phyloP scores from a whole-genome alignment of 2,888 invertebrate species.

The Scaptomyza tumidula region DNA sequence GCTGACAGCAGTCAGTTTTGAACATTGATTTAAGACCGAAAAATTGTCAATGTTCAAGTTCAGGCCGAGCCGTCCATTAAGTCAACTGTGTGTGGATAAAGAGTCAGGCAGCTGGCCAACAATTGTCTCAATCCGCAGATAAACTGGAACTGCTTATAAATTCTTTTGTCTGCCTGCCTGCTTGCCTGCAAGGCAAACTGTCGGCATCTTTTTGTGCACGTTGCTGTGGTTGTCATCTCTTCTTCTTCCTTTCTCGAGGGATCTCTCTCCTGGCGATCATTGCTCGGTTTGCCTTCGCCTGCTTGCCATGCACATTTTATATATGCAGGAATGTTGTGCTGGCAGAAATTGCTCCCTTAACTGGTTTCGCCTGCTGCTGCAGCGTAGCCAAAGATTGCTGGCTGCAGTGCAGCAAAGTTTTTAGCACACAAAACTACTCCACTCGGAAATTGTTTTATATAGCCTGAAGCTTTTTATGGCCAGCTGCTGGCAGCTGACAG shows the following conservation, averaged over 20 bases:
- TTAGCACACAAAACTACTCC: conserved; percentile 9
- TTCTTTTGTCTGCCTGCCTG: conserved; percentile 63
- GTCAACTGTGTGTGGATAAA: conserved; percentile 40
- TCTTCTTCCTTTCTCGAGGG: neutral
- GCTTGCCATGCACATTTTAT: conserved; percentile 12
- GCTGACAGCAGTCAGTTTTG: conserved; percentile 27
- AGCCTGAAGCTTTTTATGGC: conserved; percentile 16
- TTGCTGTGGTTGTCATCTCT: conserved; percentile 19
- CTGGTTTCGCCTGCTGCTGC: conserved; percentile 44
- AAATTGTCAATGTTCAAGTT: conserved; percentile 42
- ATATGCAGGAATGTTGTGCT: conserved; percentile 40
- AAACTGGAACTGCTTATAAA: conserved; percentile 73
- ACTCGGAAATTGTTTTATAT: conserved; percentile 22
- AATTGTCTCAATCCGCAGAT: conserved; percentile 71
- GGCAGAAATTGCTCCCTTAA: conserved; percentile 34
- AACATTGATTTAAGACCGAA: conserved; percentile 34
- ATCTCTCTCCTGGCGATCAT: conserved; percentile 23
- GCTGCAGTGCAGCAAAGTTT: conserved; percentile 6
- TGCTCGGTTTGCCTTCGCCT: conserved; percentile 1
- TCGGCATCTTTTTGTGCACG: conserved; percentile 9
- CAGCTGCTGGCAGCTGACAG: conserved; percentile 11
- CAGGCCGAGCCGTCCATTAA: conserved; percentile 49
- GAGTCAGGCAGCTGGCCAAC: conserved; percentile 37
- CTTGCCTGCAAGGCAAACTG: conserved; percentile 6
- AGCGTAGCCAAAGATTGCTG: neutral